Evolutionary conservation across 1,140 invertebrate species (phyloP), one percentile per base, ranked within the genome.

Genomic region (Microplitis mediator): DNA sequence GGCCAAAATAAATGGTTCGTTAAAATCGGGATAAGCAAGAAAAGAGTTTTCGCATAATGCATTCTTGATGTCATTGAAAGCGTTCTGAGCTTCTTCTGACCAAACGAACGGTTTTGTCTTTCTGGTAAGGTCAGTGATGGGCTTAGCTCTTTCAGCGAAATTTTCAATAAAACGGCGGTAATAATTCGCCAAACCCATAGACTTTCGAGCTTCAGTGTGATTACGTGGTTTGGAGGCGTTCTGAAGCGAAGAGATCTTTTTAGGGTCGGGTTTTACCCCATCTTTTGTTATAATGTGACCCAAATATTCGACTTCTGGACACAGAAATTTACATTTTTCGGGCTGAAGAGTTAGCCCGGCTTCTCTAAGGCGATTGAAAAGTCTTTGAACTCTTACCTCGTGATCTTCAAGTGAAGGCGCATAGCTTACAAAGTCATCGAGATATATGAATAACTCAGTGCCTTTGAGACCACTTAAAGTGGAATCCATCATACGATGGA

Each of bases 231-330:
- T 23, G 3, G 54, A 23, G 6, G 9, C 8, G 14, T 23, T 6
- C 9, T 58, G 4, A 0, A 58, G 3, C 5, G 54, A 14, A 23
- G 8, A n/a, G 2, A 58, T 14, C 16, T 58, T 32, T 58, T 34
- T 58, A 8, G 54, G 54, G 8, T 58, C 54, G 4, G 54, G 54
- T 58, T 58, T 58, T 23, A 58, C 16, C 3, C 54, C 54, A 0
- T 32, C 54, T 2, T 23, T 14, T 1, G n/a, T 58, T 4, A 58
- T 58, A 2, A 58, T 31, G 8, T 58, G 54, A 1, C 54, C 88
- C 13, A 89, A 76, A 61, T 84, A 86, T 45, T 71, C 6, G 2
- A 80, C 67, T 63, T 76, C 74, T 3, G 68, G 14, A 32, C 50
- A 45, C 1, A 76, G 8, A 51, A 71, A 71, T 16, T 71, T 45